phyloP scores from a whole-genome alignment of 2,113 vertebrate species.

The Amphiprion percula region DNA sequence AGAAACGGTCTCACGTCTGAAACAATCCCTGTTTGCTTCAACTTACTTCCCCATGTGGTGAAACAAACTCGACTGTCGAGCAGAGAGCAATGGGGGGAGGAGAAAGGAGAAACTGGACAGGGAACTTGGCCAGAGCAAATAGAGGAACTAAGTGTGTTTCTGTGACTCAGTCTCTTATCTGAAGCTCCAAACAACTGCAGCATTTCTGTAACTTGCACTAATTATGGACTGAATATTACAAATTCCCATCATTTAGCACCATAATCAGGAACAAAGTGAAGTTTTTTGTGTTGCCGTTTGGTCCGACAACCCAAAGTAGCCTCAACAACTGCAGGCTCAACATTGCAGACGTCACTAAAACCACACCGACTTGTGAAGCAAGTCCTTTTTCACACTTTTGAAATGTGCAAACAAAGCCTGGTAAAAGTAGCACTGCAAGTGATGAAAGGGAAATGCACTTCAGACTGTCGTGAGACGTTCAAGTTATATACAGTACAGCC shows the following conservation, averaged over 20 bases:
- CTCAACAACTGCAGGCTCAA: not conserved
- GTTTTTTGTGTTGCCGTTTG: not conserved
- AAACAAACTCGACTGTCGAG: conserved; percentile 52
- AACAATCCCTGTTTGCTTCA: conserved; percentile 51
- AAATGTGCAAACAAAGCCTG: not conserved
- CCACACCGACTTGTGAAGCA: conserved; percentile 10
- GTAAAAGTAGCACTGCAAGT: not conserved
- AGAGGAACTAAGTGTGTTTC: conserved; percentile 63
- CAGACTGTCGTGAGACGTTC: not conserved
- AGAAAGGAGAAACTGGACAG: conserved; percentile 58
- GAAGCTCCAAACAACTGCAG: not conserved
- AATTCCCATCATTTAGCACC: not conserved
- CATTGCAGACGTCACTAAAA: not conserved
- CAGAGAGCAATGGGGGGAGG: conserved; percentile 17
- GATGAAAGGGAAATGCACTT: conserved; percentile 45
- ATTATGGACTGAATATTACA: not conserved
- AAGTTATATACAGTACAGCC: not conserved
- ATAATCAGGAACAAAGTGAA: not conserved
- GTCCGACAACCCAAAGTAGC: not conserved
- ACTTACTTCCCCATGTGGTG: conserved; percentile 73
- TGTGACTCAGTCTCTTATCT: conserved; percentile 32
- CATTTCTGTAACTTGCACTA: not conserved
- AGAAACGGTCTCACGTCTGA: conserved; percentile 53
- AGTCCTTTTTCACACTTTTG: conserved; percentile 32
- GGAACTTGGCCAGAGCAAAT: conserved; percentile 65